phyloP scores from a whole-genome alignment of 2,888 invertebrate species.

The Phanerotoma sp. region DNA sequence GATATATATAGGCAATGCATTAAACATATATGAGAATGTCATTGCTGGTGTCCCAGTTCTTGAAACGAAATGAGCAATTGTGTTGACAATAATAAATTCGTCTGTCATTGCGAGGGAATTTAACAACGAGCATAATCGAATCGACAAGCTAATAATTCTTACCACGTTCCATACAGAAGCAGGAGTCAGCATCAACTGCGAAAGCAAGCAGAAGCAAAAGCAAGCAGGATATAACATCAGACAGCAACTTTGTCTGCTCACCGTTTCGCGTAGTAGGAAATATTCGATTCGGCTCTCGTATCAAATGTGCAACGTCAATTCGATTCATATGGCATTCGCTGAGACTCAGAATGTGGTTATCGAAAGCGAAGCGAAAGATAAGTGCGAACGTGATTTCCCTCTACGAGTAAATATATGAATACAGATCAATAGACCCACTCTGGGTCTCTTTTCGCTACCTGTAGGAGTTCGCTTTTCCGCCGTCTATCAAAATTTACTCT shows the following conservation, averaged over 20 bases:
- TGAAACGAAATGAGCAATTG: no score
- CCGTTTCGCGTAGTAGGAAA: slow-evolving; percentile 14
- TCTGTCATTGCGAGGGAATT: no score
- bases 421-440: no score
- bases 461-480: no score
- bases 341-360: slow-evolving; percentile 32
- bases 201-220: no score
- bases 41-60: no score
- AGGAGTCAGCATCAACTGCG: slow-evolving; percentile 1
- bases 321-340: slow-evolving; percentile 32
- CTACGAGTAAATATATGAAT: no score
- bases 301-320: slow-evolving; percentile 14
- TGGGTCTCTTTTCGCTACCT: no score
- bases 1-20: no score
- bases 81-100: no score
- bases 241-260: not conserved
- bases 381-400: slow-evolving; percentile 35
- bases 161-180: slow-evolving; percentile 28
- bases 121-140: slow-evolving; percentile 18
- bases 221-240: slow-evolving; percentile 12
- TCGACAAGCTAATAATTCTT: slow-evolving; percentile 33
- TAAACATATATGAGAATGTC: no score
- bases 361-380: slow-evolving; percentile 34
- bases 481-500: no score
- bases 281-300: slow-evolving; percentile 35